A percentile compares a stretch with the other conserved stretches of the same genome.
Conservation (phyloP, 1,140 invertebrate genomes). For the Drosophila kepulauana region DNA sequence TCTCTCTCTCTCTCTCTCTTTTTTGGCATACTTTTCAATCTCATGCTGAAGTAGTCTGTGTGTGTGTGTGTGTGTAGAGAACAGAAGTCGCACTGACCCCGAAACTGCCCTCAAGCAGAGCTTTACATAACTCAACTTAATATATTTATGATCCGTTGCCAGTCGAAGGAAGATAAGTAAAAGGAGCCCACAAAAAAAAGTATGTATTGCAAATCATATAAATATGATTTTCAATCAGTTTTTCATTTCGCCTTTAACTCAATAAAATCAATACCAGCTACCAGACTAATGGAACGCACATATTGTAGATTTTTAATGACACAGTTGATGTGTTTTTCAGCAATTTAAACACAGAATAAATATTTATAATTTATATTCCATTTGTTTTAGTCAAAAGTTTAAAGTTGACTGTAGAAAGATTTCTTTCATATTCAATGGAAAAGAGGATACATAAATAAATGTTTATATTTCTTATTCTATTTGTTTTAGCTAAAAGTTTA, state of each 20-base stretch:
- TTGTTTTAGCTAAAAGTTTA: no score
- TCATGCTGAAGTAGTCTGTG: neutral
- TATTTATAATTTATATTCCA: no score
- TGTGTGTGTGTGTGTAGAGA: neutral
- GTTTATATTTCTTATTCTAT: no score
- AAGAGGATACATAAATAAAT: no score
- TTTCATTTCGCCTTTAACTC: conserved; percentile 6
- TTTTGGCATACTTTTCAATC: conserved; percentile 50
- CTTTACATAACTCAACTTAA: conserved; percentile 32
- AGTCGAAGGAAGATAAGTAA: neutral
- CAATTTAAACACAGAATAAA: no score
- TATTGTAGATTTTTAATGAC: no score
- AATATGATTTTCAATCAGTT: conserved; percentile 22
- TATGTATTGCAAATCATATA: neutral
- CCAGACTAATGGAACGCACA: no score
- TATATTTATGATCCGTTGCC: conserved; percentile 18
- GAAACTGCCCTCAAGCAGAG: conserved; percentile 20
- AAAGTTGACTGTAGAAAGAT: no score
- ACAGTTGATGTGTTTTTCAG: no score
- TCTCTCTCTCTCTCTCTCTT: neutral
- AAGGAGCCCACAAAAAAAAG: neutral
- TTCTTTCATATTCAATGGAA: no score
- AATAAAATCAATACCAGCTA: neutral
- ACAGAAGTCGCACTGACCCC: neutral
- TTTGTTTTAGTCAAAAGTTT: no score